A percentile compares a stretch with the other conserved stretches of the same genome.
Conservation (phyloP, 2,113 vertebrate species). For the Dromaius novaehollandiae region DNA sequence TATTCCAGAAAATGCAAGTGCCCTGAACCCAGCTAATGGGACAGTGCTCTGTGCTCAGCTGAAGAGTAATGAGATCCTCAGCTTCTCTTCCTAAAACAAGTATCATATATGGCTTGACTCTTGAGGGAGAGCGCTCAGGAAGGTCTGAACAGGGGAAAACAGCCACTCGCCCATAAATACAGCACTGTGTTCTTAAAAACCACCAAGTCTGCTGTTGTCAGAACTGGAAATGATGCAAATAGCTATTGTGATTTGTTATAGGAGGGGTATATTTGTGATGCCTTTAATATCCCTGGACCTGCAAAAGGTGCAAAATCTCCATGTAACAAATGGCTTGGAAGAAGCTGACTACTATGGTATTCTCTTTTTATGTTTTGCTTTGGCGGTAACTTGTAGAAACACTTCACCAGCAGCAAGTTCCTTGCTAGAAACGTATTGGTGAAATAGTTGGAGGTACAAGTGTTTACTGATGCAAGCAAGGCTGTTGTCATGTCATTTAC, state of each 20-base stretch:
- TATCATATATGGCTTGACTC: neutral
- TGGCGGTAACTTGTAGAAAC: neutral
- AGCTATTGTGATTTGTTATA: neutral
- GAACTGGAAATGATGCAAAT: neutral
- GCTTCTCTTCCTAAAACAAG: neutral
- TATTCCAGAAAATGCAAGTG: neutral
- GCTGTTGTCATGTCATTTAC: neutral
- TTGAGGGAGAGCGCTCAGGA: neutral
- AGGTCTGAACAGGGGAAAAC: neutral
- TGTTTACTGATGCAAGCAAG: neutral
- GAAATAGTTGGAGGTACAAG: neutral
- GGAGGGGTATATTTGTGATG: neutral
- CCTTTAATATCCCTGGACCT: neutral
- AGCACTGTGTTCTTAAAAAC: neutral
- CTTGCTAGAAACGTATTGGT: neutral
- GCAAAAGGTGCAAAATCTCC: constrained; percentile 43
- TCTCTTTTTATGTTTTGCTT: neutral
- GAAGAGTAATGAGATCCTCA: neutral
- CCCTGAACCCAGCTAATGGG: neutral
- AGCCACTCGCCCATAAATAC: neutral
- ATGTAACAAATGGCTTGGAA: neutral
- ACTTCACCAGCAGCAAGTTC: neutral
- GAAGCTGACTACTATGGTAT: neutral
- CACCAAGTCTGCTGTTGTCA: neutral
- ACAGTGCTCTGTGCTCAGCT: neutral